Conservation (phyloP, 2,113 vertebrate genomes). For the Pterocles orientalis region DNA sequence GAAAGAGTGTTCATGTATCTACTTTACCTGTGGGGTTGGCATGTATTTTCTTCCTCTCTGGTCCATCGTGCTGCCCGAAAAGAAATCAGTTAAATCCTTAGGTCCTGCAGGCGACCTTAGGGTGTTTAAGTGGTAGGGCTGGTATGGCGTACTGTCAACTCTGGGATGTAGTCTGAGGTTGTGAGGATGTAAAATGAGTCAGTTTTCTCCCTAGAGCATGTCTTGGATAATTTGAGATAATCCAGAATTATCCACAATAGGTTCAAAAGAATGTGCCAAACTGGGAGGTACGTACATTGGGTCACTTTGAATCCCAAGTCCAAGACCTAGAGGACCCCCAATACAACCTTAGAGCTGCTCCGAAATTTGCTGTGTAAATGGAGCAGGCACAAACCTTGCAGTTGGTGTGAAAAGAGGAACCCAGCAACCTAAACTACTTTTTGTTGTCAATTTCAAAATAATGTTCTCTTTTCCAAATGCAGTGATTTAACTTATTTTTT, state of each 20-base stretch:
- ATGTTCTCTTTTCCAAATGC: not conserved
- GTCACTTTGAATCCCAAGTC: not conserved
- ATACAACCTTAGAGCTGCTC: not conserved
- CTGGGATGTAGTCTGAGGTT: not conserved
- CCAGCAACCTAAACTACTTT: not conserved
- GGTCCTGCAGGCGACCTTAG: not conserved
- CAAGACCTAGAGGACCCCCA: not conserved
- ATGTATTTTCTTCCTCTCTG: not conserved
- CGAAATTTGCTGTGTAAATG: not conserved
- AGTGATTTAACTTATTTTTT: not conserved
- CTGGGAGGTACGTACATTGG: not conserved
- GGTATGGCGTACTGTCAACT: rapidly evolving
- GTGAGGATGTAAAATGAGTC: not conserved
- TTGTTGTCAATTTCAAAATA: not conserved
- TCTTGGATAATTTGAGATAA: not conserved
- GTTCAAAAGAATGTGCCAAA: no score
- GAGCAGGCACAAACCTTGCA: not conserved
- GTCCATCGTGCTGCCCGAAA: not conserved
- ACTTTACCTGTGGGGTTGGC: not conserved
- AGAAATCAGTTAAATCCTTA: not conserved
- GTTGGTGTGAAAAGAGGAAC: not conserved
- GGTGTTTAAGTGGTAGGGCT: not conserved
- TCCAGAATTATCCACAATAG: not conserved
- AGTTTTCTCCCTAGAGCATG: not conserved
- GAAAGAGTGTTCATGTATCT: not conserved